Conservation (phyloP, 2,797 vertebrate genomes). For the Luscinia luscinia region DNA sequence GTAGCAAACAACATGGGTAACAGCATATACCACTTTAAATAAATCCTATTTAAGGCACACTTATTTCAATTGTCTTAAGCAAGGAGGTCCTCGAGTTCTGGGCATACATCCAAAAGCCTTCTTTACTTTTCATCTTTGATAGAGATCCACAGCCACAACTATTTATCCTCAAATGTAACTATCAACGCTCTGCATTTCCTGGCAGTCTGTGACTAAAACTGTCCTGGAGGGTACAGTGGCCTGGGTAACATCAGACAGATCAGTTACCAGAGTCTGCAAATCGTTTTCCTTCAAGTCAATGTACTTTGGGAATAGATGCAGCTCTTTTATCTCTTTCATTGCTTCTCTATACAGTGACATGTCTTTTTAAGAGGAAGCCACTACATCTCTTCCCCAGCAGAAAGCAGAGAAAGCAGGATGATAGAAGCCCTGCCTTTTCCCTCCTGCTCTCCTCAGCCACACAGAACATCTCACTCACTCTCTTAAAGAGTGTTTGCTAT, state of each 20-base stretch:
- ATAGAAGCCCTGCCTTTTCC: background rate
- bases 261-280: background rate
- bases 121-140: background rate
- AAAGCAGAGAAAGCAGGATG: background rate
- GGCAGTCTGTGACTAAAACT: background rate
- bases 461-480: background rate
- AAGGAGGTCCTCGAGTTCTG: conserved; percentile 15
- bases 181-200: background rate
- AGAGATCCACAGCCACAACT: conserved; percentile 4
- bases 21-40: background rate
- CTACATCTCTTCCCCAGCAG: background rate
- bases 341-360: background rate
- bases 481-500: background rate
- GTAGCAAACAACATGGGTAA: background rate
- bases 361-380: background rate
- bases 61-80: conserved; percentile 27
- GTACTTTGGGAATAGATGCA: background rate
- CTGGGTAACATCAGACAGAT: background rate
- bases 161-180: conserved; percentile 31
- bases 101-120: conserved; percentile 22
- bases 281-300: background rate
- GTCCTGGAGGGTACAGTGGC: background rate
- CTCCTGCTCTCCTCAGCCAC: background rate
- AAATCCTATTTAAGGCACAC: background rate
- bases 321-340: background rate